phyloP scores from a whole-genome alignment of 2,888 invertebrate genomes.

The Chymomyza caudatula region DNA sequence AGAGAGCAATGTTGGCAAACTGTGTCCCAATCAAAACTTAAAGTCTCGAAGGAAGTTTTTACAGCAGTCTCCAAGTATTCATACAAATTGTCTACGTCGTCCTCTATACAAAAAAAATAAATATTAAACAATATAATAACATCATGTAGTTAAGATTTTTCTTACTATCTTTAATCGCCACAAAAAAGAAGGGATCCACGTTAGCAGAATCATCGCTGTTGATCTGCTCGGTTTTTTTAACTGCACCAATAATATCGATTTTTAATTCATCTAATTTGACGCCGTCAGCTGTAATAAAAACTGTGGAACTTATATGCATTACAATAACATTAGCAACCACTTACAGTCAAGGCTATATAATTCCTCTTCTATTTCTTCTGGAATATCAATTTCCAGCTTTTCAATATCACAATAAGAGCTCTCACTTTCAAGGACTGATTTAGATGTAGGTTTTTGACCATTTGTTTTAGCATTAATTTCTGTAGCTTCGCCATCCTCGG shows the following conservation, averaged over 20 bases:
- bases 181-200: conserved; percentile 52
- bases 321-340: neutral
- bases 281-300: neutral
- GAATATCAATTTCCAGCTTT: neutral
- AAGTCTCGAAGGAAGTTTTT: conserved; percentile 57
- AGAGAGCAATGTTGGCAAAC: conserved; percentile 55
- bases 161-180: conserved; percentile 53
- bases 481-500: conserved; percentile 29
- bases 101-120: conserved; percentile 24
- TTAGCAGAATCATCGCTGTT: conserved; percentile 29
- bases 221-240: neutral
- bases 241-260: neutral
- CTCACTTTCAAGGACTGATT: conserved; percentile 1
- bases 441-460: neutral
- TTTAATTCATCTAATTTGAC: neutral
- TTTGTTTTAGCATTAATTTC: conserved; percentile 7
- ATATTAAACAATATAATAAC: fast-evolving
- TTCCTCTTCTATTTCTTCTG: conserved; percentile 16
- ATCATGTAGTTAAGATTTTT: neutral
- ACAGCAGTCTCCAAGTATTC: conserved; percentile 59
- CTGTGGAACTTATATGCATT: too few relatives aligned
- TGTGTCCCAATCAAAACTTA: conserved; percentile 57
- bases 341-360: neutral
- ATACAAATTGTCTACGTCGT: conserved; percentile 47
- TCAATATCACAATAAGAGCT: neutral